phyloP scores from a whole-genome alignment of 2,797 vertebrate species.

The Pseudomugil tenellus region DNA sequence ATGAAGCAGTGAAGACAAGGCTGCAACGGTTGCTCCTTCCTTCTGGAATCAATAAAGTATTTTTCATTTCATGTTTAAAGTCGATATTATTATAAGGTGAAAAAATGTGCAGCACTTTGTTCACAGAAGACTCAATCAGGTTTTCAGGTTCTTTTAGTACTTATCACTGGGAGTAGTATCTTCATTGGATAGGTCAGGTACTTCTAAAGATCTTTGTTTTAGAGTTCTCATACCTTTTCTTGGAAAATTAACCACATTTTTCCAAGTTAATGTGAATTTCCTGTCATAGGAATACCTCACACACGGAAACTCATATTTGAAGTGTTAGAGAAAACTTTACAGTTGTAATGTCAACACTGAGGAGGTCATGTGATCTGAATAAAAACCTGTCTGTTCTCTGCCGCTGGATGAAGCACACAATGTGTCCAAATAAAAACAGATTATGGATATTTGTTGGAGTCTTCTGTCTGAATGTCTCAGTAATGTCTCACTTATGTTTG shows the following conservation, averaged over 20 bases:
- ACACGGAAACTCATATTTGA: constrained; percentile 12
- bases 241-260: neutral
- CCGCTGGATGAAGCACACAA: constrained; percentile 47
- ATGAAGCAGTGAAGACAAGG: neutral
- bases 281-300: constrained; percentile 32
- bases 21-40: neutral
- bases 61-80: neutral
- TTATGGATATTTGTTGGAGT: constrained; percentile 68
- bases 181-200: neutral
- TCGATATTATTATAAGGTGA: neutral
- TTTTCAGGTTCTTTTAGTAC: constrained; percentile 8
- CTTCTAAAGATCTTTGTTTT: neutral
- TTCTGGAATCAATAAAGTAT: too few species aligned
- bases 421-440: constrained; percentile 74
- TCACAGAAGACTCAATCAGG: neutral
- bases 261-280: constrained; percentile 17
- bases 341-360: constrained; percentile 24
- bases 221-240: constrained; percentile 25
- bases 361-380: constrained; percentile 27
- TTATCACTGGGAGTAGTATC: constrained; percentile 4
- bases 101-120: neutral
- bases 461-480: constrained; percentile 58
- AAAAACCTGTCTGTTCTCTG: constrained; percentile 41
- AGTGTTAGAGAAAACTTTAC: constrained; percentile 24
- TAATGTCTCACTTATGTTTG: constrained; percentile 6